phyloP scores from a whole-genome alignment of 2,113 vertebrate genomes.

The Odocoileus virginianus region DNA sequence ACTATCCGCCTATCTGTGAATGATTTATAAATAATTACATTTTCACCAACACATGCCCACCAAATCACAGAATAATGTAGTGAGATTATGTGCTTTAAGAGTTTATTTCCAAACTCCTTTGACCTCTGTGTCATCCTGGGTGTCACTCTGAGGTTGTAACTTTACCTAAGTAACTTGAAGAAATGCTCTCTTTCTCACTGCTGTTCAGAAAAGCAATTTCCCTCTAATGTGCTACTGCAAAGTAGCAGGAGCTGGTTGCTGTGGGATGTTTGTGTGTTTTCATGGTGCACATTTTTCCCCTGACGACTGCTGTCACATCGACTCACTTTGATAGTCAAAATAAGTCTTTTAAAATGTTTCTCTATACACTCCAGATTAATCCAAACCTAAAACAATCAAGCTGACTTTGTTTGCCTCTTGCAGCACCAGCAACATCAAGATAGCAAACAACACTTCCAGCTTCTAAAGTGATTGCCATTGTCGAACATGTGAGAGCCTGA shows the following conservation, averaged over 20 bases:
- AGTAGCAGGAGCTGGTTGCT: constrained; percentile 46
- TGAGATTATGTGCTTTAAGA: not conserved
- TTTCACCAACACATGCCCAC: not conserved
- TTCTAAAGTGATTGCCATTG: constrained; percentile 54
- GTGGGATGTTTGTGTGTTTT: constrained; percentile 54
- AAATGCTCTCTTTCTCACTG: not conserved
- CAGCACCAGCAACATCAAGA: constrained; percentile 34
- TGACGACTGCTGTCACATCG: constrained; percentile 58
- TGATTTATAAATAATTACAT: not conserved
- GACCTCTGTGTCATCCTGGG: not conserved
- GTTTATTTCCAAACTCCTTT: not conserved
- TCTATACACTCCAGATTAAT: constrained; percentile 65
- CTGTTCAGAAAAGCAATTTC: constrained; percentile 8
- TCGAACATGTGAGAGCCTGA: constrained; percentile 49
- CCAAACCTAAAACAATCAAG: constrained; percentile 68
- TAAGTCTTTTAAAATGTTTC: constrained; percentile 67
- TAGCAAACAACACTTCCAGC: constrained; percentile 12
- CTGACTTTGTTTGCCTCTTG: constrained; percentile 71
- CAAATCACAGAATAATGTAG: not conserved
- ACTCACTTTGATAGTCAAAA: constrained; percentile 76
- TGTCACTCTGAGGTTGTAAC: not conserved
- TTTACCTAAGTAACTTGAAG: not conserved
- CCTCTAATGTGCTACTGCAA: not conserved
- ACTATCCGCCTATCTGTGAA: not conserved
- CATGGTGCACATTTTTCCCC: constrained; percentile 37